Evolutionary conservation across 2,797 vertebrate genomes (phyloP).

Genomic region (Lophotriccus pileatus): DNA sequence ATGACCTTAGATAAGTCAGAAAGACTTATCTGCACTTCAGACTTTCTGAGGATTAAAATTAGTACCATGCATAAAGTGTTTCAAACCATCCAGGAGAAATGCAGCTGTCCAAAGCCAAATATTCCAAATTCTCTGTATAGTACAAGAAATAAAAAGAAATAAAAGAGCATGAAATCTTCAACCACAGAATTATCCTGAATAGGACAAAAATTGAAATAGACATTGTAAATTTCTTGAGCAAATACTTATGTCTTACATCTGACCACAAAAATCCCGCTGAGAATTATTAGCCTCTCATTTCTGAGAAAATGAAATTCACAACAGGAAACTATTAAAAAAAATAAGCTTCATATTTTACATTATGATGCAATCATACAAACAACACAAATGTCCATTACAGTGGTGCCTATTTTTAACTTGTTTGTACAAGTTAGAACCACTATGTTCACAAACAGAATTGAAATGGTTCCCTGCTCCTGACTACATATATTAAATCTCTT

Average conservation of each 20-base stretch:
- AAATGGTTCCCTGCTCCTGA: not conserved
- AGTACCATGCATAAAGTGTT: not conserved
- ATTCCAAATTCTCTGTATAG: not conserved
- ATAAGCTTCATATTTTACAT: slow-evolving; percentile 45
- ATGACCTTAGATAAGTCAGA: not conserved
- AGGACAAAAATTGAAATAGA: not conserved
- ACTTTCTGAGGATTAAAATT: not conserved
- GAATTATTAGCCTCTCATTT: slow-evolving; percentile 48
- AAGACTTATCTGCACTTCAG: not conserved
- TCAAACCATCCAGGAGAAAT: not conserved
- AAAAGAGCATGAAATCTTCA: not conserved
- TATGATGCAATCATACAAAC: slow-evolving; percentile 24
- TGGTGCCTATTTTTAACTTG: slow-evolving; percentile 55
- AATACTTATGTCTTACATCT: slow-evolving; percentile 19
- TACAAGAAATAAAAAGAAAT: not conserved
- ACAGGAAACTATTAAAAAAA: slow-evolving; percentile 55
- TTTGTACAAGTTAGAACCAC: slow-evolving; percentile 22
- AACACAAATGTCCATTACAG: slow-evolving; percentile 23
- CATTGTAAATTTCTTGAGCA: not conserved
- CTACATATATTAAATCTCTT: not conserved
- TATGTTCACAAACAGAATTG: not conserved
- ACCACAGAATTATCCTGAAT: not conserved
- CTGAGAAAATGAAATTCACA: slow-evolving; percentile 55
- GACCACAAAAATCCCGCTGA: slow-evolving; percentile 36
- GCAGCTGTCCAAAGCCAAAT: not conserved